Conservation (phyloP, 2,797 vertebrate genomes). For the Rhinoraja longicauda region DNA sequence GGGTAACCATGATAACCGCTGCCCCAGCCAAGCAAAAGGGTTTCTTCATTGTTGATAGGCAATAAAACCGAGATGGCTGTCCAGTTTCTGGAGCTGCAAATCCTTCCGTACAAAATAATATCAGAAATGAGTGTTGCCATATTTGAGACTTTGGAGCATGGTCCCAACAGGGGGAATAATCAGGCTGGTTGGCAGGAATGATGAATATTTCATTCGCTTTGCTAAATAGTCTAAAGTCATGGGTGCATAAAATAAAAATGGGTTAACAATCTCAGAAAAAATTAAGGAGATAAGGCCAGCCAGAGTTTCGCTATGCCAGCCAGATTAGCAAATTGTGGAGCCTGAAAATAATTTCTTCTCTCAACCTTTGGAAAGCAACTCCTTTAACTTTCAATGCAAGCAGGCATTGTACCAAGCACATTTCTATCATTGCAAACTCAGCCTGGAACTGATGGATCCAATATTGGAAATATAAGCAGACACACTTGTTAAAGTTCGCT, state of each 20-base stretch:
- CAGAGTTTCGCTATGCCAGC: conserved; percentile 2
- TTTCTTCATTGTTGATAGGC: not conserved
- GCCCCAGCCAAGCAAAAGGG: not conserved
- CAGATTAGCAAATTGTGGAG: not conserved
- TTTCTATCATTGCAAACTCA: not conserved
- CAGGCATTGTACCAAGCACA: not conserved
- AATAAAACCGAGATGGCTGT: too few species aligned
- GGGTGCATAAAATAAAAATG: conserved; percentile 11
- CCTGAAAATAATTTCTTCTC: not conserved
- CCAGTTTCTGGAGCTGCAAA: not conserved
- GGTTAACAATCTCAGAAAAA: not conserved
- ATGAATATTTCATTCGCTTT: not conserved
- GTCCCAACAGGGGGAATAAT: not conserved
- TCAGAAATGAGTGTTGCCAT: not conserved
- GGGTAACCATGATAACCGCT: not conserved
- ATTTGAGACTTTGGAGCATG: not conserved
- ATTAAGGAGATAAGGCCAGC: not conserved
- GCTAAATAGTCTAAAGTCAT: not conserved
- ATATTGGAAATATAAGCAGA: not conserved
- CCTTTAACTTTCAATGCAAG: not conserved
- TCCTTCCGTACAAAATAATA: not conserved
- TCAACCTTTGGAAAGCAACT: not conserved
- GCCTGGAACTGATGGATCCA: not conserved
- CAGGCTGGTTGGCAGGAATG: not conserved
- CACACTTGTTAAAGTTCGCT: too few species aligned